Conservation (phyloP, 2,888 invertebrate species). For the Oscheius sp. region DNA sequence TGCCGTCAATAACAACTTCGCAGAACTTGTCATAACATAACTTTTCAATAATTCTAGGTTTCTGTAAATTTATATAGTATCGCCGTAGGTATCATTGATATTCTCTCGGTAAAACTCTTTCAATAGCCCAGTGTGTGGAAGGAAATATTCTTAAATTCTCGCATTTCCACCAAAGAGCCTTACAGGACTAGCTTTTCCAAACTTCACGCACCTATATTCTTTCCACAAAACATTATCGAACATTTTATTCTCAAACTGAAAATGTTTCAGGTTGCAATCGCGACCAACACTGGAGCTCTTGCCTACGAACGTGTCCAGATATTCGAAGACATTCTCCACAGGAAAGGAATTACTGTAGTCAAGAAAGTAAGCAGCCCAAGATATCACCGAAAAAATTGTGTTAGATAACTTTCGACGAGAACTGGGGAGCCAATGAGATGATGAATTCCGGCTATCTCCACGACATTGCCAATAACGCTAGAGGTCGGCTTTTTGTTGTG, state of each 20-base stretch:
- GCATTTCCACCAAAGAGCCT: no score
- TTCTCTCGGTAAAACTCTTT: no score
- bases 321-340: constrained; percentile 70
- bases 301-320: constrained; percentile 66
- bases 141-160: no score
- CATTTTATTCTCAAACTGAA: neutral
- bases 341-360: constrained; percentile 57
- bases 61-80: no score
- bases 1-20: no score
- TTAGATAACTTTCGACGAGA: constrained; percentile 68
- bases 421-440: constrained; percentile 63
- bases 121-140: no score
- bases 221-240: neutral
- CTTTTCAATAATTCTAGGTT: no score
- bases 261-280: constrained; percentile 64
- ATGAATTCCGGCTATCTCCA: constrained; percentile 59
- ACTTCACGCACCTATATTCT: neutral
- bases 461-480: constrained; percentile 64
- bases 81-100: no score
- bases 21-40: no score
- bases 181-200: neutral
- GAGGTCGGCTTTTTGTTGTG: constrained; percentile 48
- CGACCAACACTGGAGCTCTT: constrained; percentile 66
- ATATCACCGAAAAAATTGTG: neutral
- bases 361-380: constrained; percentile 54